Evolutionary conservation across 2,888 invertebrate genomes (phyloP).

Genomic region (Philereme vetulata): DNA sequence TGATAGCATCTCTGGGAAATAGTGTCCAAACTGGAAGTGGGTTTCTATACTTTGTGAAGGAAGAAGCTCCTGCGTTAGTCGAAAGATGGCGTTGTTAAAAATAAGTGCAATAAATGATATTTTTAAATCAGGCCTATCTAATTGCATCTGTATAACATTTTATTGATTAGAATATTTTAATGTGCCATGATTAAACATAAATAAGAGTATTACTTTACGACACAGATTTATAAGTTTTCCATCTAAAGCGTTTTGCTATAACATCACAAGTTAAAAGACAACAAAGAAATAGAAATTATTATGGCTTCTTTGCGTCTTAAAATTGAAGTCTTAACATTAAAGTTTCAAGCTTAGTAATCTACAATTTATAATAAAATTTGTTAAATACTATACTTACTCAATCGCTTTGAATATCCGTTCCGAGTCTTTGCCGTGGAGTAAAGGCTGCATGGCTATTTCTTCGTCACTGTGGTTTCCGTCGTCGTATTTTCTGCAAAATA

Average conservation of each 20-base stretch:
- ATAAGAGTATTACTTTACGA: conserved; percentile 48
- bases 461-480: conserved; percentile 84
- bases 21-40: too few relatives aligned
- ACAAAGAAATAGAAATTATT: conserved; percentile 17
- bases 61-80: background rate
- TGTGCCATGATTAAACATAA: conserved; percentile 70
- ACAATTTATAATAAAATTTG: too few relatives aligned
- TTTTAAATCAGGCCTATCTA: background rate
- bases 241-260: conserved; percentile 31
- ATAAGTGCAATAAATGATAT: background rate
- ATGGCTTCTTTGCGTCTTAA: too few relatives aligned
- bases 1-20: too few relatives aligned
- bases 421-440: conserved; percentile 85
- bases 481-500: conserved; percentile 62
- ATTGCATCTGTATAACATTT: conserved; percentile 50
- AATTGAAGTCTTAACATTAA: too few relatives aligned
- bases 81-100: conserved; percentile 29
- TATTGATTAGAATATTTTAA: conserved; percentile 56
- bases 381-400: conserved; percentile 81
- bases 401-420: conserved; percentile 87
- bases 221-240: conserved; percentile 41
- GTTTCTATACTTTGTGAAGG: background rate
- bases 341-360: too few relatives aligned
- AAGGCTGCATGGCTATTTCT: conserved; percentile 90
- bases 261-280: conserved; percentile 2